Evolutionary conservation across 2,888 invertebrate genomes (phyloP), one percentile per base, ranked within the genome.

Genomic region (Platycheirus rosarum): DNA sequence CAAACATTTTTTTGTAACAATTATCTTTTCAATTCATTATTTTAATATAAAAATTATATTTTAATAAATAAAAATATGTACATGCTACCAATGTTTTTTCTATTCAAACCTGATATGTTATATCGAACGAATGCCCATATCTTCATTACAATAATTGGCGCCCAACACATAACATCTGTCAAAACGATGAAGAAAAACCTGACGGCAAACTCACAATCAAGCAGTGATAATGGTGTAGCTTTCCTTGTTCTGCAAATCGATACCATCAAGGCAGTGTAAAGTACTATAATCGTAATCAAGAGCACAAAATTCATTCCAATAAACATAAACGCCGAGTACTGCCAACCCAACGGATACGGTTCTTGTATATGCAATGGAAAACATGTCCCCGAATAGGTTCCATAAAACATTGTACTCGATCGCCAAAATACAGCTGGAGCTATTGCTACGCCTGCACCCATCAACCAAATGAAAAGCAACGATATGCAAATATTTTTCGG

Each of bases 311-410:
- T 95, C 16, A 95, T 88, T 14, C 94, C 94, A 23, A 95, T 90
- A 86, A 94, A 94, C 78, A 95, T 92, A 86, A 94, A 93, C 0
- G 94, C 93, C 1, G 94, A 94, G 86, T 94, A 95, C 86, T 94
- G 91, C 94, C 94, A 95, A 14, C 95, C 95, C 20, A 92, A 86
- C 2, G 93, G 91, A 88, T 91, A 94, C 0, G 94, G 93, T 79
- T 95, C 94, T 80, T 93, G 93, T 75, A 95, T 93, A 88, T 94
- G 94, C 18, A 95, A 88, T 0, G 95, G 95, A 85, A 95, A 93
- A 85, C 95, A 95, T 86, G 94, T 92, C 48, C 94, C 93, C 65
- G 93, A 93, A 62, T 91, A 89, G 16, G 92, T 91, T 11, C 94
- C 94, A 87, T 94, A 94, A 88, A 93, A 94, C 84, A 91, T 91